Evolutionary conservation across 2,888 invertebrate genomes (phyloP), one percentile per base, ranked within the genome.

Genomic region (Epistrophe eligans): DNA sequence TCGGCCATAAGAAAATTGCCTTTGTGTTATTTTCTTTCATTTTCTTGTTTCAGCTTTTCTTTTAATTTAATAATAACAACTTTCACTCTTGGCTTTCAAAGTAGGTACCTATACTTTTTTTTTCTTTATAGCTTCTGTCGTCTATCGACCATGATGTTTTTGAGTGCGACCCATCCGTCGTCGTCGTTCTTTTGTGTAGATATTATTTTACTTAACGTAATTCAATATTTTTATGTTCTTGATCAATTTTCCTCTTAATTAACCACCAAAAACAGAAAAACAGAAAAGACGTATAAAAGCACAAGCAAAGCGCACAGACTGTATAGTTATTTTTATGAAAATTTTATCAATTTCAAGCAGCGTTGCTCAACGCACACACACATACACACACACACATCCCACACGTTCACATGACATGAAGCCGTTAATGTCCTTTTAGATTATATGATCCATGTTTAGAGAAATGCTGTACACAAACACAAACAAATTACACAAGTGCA

Each of bases 181-280:
- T 35, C 35, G 8, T 35, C 57, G 15, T 64, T 19, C 40, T 57
- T 55, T 57, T 57, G 50, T 32, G 8, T 13, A 40, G 60, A 45
- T 71, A 57, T 71, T 50, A 19, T 77, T 73, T 40, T 40, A 60
- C 48, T 48, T 17, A 48, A 48, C 64, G 70, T 84, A 71, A 84
- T 38, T 84, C 83, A 74, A 74, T 79, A 74, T 84, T 84, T 84
- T 79, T 84, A 79, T 84, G 70, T 70, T 79, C 74, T 79, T 79
- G 74, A 79, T 74, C 74, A 79, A 84, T 84, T 84, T 84, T 84
- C 83, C 64, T 55, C 70, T 57, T 79, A 84, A 84, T 84, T 84
- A 84, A 79, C 79, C 83, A 84, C 70, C 48, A 52, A 79, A 70
- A 13, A 45, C n/a, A 24, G 40, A 19, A 55, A 52, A 50, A 50